Conservation (phyloP, 2,113 vertebrate species). For the Phylloscopus whistleri region DNA sequence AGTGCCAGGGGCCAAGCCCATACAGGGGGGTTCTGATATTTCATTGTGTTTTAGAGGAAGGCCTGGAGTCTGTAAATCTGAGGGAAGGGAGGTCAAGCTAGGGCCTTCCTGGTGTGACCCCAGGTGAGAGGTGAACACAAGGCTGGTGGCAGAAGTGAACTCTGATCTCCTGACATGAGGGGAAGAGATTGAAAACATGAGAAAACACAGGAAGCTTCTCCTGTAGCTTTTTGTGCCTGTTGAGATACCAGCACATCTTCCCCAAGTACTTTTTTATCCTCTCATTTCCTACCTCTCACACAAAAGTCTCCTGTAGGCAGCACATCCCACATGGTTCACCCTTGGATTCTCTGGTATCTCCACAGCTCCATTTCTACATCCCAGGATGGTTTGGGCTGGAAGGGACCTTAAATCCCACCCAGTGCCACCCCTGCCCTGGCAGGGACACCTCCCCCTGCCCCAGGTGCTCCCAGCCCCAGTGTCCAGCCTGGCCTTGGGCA, state of each 20-base stretch:
- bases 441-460: background rate
- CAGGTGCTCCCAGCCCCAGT: background rate
- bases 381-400: background rate
- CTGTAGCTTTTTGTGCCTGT: background rate
- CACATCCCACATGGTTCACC: background rate
- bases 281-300: background rate
- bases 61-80: background rate
- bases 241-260: background rate
- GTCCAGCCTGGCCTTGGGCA: background rate
- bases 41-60: background rate
- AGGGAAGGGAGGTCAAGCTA: background rate
- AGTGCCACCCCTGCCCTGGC: background rate
- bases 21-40: background rate
- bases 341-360: background rate
- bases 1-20: background rate
- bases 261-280: background rate
- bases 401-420: rapidly evolving
- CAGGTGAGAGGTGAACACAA: background rate
- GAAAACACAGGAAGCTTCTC: background rate
- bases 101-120: background rate
- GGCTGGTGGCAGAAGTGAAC: background rate
- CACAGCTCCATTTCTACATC: background rate
- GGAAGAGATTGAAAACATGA: background rate
- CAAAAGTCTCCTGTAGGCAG: background rate
- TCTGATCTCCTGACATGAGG: background rate